Evolutionary conservation across 1,140 invertebrate genomes (phyloP).

Genomic region (Papilio polytes): DNA sequence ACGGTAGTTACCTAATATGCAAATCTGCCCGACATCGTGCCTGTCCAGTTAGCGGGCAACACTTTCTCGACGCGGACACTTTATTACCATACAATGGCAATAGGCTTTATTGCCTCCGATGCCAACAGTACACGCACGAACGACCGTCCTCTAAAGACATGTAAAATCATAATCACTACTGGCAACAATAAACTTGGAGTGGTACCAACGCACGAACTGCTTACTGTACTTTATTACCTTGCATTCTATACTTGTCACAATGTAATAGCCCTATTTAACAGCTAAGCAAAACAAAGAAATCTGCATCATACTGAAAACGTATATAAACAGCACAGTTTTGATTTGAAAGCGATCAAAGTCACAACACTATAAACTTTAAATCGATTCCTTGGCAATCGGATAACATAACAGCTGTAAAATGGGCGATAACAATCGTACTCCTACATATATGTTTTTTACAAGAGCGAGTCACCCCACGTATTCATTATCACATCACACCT

Average conservation of each 20-base stretch:
- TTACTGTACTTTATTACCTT: constrained; percentile 19
- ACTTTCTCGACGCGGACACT: constrained; percentile 66
- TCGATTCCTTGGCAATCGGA: neutral
- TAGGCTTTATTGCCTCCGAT: constrained; percentile 57
- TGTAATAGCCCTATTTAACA: neutral
- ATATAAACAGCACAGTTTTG: neutral
- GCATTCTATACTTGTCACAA: constrained; percentile 8
- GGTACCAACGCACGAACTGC: constrained; percentile 9
- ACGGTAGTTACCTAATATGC: constrained; percentile 70
- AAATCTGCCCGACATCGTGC: constrained; percentile 67
- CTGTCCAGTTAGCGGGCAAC: constrained; percentile 61
- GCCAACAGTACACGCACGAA: constrained; percentile 29
- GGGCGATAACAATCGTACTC: neutral
- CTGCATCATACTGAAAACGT: neutral
- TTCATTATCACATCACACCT: constrained; percentile 35
- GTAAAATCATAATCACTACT: constrained; percentile 21
- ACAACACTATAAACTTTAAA: neutral
- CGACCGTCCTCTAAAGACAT: constrained; percentile 10
- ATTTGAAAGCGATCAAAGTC: neutral
- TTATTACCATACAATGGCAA: constrained; percentile 74
- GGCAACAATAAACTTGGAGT: constrained; percentile 13
- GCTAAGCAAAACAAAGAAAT: neutral
- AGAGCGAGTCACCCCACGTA: constrained; percentile 27
- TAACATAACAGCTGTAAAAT: neutral
- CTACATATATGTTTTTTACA: neutral